Base-by-base conservation (phyloP, 1,140 invertebrate species). In the Brachionus manjavacas region DNA sequence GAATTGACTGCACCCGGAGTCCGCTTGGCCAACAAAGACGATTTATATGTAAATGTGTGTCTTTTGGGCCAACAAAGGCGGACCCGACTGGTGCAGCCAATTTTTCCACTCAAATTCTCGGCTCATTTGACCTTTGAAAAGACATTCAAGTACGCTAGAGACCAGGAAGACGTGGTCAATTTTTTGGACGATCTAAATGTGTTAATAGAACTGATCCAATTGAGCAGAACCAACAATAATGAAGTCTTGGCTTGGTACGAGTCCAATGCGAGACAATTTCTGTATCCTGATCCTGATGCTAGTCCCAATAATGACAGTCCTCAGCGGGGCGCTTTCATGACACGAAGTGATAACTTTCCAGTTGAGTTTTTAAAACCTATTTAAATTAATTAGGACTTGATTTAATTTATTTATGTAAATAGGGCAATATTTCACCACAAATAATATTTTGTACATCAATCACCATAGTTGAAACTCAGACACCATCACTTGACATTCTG, bases 51-150 rank as follows among this genome's bases (percentile, higher is more conserved):
- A 8, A 89, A 87, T 80, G 85, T 89, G 2, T 87, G 86, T 78
- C 64, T 89, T 43, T 87, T 89, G 85, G 87, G 87, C 41, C 87
- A 89, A 79, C 87, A 89, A 79, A 86, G 86, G 85, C 87, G 87
- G 84, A 89, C 88, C 11, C 84, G 85, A 4, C 85, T 88, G 14
- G 84, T 86, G 4, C 79, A 85, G 14, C 87, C 88, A 23, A 83
- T 87, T 11, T 89, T 89, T 83, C 89, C 89, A 20, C 60, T 89
- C 2, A 84, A 87, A 20, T 79, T 89, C 25, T 85, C 86, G 85
- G 88, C 88, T 84, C 86, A 87, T 70, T 87, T 89, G 76, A 83
- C 84, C 49, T 89, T 89, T 86, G 88, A 89, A 81, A 89, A 89
- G 86, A 85, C 84, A 52, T 66, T 85, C 28, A 81, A 74, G 72